Conservation (phyloP, 2,888 invertebrate genomes). For the Lumbricus terrestris region DNA sequence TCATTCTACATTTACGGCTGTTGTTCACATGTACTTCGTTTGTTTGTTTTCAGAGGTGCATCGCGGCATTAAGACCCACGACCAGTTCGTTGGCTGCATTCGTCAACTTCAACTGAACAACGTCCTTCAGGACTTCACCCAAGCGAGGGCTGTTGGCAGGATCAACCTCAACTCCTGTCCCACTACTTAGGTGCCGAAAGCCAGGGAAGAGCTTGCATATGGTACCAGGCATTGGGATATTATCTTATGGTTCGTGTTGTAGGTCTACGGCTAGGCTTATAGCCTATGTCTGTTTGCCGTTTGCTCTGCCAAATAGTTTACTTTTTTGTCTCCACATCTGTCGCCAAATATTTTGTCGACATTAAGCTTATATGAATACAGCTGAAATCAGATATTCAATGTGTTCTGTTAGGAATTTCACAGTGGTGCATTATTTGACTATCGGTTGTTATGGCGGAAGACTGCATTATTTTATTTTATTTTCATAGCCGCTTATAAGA, state of each 20-base stretch:
- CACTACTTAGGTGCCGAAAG: conserved; percentile 64
- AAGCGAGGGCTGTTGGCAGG: conserved; percentile 70
- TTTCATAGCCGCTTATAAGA: too few species aligned
- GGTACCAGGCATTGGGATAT: background rate
- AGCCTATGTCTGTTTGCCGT: too few species aligned
- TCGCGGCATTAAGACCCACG: conserved; percentile 71
- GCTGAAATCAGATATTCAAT: too few species aligned
- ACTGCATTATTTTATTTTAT: too few species aligned
- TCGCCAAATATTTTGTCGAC: too few species aligned
- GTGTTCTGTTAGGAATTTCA: too few species aligned
- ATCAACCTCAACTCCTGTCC: conserved; percentile 80
- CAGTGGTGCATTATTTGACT: too few species aligned
- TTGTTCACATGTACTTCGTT: background rate
- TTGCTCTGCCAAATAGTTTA: too few species aligned
- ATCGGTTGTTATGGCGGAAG: too few species aligned
- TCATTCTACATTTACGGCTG: background rate
- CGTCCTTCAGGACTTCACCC: conserved; percentile 82
- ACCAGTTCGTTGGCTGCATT: conserved; percentile 82
- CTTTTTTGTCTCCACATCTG: too few species aligned
- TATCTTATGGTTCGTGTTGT: background rate
- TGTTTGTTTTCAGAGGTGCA: conserved; percentile 38
- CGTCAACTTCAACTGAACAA: conserved; percentile 77
- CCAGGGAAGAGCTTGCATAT: background rate
- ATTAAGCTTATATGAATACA: too few species aligned
- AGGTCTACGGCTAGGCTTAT: too few species aligned